Conservation (phyloP, 2,113 vertebrate genomes). For the Barnardius zonarius region DNA sequence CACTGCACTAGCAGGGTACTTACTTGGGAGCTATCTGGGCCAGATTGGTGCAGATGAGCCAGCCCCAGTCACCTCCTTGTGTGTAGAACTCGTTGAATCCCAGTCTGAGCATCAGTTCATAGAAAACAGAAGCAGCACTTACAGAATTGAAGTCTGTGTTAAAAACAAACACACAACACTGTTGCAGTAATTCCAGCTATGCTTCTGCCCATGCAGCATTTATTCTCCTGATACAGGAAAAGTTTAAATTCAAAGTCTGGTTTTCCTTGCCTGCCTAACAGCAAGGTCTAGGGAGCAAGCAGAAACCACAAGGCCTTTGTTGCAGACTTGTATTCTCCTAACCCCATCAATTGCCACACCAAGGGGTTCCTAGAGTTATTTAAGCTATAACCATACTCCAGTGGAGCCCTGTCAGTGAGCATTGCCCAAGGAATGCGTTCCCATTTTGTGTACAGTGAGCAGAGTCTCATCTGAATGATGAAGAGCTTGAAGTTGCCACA, state of each 20-base stretch:
- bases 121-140: constrained; percentile 73
- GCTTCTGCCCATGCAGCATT: not conserved
- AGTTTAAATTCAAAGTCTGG: rapidly evolving
- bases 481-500: not conserved
- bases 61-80: constrained; percentile 80
- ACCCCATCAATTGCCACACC: not conserved
- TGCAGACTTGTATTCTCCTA: not conserved
- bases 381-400: not conserved
- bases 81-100: constrained; percentile 74
- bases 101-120: constrained; percentile 77
- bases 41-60: constrained; percentile 75
- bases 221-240: not conserved
- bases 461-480: not conserved
- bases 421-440: not conserved
- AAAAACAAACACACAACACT: not conserved
- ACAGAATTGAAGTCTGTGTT: constrained; percentile 65
- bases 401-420: not conserved
- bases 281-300: not conserved
- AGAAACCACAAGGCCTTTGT: not conserved
- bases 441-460: not conserved
- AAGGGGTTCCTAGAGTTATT: not conserved
- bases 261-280: not conserved
- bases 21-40: constrained; percentile 79
- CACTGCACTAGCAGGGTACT: not conserved
- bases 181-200: not conserved